Evolutionary conservation across 1,140 invertebrate genomes (phyloP), one percentile per base, ranked within the genome.

Genomic region (Drosophila murphyi): DNA sequence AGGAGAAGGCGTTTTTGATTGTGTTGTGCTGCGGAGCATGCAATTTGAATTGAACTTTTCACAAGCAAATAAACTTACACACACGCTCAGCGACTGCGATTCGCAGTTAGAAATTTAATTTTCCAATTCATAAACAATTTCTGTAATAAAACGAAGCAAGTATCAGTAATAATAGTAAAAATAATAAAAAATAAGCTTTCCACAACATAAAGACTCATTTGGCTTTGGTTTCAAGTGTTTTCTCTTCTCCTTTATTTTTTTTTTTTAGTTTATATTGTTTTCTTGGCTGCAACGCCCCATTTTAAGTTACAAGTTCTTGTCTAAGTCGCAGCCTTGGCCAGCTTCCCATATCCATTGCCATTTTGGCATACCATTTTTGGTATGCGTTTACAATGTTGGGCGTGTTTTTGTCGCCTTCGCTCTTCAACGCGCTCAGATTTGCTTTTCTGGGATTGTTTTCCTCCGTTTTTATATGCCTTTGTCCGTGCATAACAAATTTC

Each of bases 61-160:
- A 55, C 72, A 76, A 79, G 82, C 78, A 86, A 86, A 87, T 87
- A 86, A 86, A 86, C 78, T 87, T 79, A 1, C 41, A 62, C 32
- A 56, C 52, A 47, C 32, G 4, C 51, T 37, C 41, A 56, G 34
- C 45, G 37, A 57, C 52, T 35, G 7, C 48, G n/a, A 10, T 2
- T 10, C 29, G 35, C 39, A 67, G 82, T 82, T 63, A 76, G 71
- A 80, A 82, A 82, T 86, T 86, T 86, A 86, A 86, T 86, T 86
- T 86, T 79, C 82, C 82, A 86, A 86, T 86, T 86, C 82, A 87
- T 86, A 86, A 86, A 88, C 82, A 86, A 86, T 88, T 86, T 82
- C 50, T 48, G 82, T 76, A 87, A 82, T 86, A 86, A 86, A 87
- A 82, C 70, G 48, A 72, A 64, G 59, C 70, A 87, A 88, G 82